Conservation (phyloP, 2,888 invertebrate species). For the Epirrhoe alternata region DNA sequence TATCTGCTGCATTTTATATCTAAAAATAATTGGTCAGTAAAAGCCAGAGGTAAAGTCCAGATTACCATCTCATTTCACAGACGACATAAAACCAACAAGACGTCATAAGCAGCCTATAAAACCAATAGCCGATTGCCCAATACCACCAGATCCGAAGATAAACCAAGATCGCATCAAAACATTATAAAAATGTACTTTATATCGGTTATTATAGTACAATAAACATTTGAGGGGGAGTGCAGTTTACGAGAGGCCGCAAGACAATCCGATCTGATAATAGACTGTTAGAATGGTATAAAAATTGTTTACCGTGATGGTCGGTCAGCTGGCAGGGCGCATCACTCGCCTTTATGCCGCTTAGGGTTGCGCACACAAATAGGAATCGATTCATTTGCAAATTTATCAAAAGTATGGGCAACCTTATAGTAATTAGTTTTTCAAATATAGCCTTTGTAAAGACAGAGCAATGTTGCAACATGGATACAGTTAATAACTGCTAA, state of each 20-base stretch:
- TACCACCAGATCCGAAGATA: slow-evolving; percentile 69
- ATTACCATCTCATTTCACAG: slow-evolving; percentile 36
- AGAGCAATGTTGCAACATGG: too few species aligned
- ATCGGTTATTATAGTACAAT: slow-evolving; percentile 77
- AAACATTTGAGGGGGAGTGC: slow-evolving; percentile 58
- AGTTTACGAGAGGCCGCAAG: slow-evolving; percentile 56
- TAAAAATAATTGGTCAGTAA: slow-evolving; percentile 23
- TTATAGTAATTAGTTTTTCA: too few species aligned
- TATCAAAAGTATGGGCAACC: too few species aligned
- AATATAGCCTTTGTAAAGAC: too few species aligned
- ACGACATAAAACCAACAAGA: slow-evolving; percentile 40
- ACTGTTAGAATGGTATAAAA: slow-evolving; percentile 65
- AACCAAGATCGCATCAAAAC: slow-evolving; percentile 72
- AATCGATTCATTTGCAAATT: too few species aligned
- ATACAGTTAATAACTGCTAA: too few species aligned
- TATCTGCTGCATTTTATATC: slow-evolving; percentile 5
- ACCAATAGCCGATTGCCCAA: slow-evolving; percentile 51
- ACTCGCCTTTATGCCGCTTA: slow-evolving; percentile 29
- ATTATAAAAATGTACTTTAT: slow-evolving; percentile 74
- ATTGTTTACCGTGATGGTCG: slow-evolving; percentile 66
- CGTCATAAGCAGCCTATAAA: slow-evolving; percentile 51
- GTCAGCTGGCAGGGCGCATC: slow-evolving; percentile 38
- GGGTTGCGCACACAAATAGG: slow-evolving; percentile 26
- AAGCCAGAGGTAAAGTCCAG: slow-evolving; percentile 23
- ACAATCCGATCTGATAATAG: slow-evolving; percentile 72